Percentiles rank a stretch among this genome's conserved stretches.
These are phyloP conservation scores for Nymphalis io DNA, from an alignment of 1,140 invertebrate genomes.

Conservation along the genomic window DNA sequence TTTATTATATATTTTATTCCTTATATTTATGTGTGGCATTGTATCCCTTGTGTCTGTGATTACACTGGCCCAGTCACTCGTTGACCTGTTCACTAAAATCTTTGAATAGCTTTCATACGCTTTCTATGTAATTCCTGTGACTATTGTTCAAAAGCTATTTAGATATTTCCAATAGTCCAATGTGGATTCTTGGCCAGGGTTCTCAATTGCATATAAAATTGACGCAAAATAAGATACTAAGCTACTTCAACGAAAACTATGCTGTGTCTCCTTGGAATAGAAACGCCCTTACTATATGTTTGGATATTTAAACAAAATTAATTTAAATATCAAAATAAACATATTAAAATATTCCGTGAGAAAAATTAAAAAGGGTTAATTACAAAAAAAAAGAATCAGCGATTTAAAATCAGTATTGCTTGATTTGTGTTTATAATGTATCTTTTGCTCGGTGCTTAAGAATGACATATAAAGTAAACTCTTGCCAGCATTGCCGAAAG, in stretches of 20 bases:
- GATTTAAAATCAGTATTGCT: too few relatives aligned
- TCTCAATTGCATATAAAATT: constrained; percentile 28
- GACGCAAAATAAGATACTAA: constrained; percentile 32
- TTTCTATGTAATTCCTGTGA: constrained; percentile 8
- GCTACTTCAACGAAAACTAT: constrained; percentile 24
- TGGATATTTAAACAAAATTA: too few relatives aligned
- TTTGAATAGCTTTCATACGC: neutral
- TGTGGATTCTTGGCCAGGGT: constrained; percentile 12
- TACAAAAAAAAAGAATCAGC: too few relatives aligned
- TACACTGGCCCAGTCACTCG: too few relatives aligned
- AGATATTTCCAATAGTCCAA: constrained; percentile 25
- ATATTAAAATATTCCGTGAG: neutral
- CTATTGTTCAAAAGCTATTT: constrained; percentile 12
- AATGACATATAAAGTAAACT: too few relatives aligned
- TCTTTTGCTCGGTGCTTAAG: too few relatives aligned
- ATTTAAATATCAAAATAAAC: neutral
- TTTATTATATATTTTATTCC: too few relatives aligned
- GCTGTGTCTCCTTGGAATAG: constrained; percentile 4
- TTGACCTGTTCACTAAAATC: neutral
- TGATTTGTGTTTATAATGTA: too few relatives aligned
- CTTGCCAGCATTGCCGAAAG: neutral
- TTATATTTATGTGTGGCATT: too few relatives aligned
- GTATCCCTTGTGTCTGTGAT: too few relatives aligned
- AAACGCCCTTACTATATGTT: neutral
- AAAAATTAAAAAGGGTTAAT: too few relatives aligned